phyloP scores from a whole-genome alignment of 2,113 vertebrate species.

The Pelecanoides urinatrix region DNA sequence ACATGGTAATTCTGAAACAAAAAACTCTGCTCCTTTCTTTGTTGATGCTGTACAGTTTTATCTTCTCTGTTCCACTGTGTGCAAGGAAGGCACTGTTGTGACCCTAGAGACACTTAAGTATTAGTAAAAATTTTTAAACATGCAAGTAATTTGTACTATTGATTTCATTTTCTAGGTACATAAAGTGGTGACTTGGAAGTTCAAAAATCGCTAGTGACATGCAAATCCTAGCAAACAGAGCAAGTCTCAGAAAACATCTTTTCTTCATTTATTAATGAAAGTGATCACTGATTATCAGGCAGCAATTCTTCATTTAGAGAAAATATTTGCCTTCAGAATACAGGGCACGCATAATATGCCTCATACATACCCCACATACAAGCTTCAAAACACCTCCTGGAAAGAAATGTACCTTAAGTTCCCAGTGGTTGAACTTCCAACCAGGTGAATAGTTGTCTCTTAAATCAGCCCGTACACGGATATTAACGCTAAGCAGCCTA shows the following conservation, averaged over 20 bases:
- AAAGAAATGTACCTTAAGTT: slow-evolving; percentile 85
- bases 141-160: not conserved
- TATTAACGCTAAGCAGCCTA: slow-evolving; percentile 70
- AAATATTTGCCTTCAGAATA: not conserved
- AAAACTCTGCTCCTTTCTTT: not conserved
- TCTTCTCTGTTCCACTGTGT: not conserved
- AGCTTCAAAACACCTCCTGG: not conserved
- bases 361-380: accelerated
- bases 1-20: not conserved
- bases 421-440: slow-evolving; percentile 99
- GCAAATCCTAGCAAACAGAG: not conserved
- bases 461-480: slow-evolving; percentile 84
- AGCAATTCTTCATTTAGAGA: not conserved
- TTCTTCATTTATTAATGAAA: not conserved
- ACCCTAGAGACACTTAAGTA: not conserved
- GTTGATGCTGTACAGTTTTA: not conserved
- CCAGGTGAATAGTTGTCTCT: slow-evolving; percentile 98
- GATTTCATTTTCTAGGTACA: not conserved
- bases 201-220: not conserved
- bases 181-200: not conserved
- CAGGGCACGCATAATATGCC: not conserved
- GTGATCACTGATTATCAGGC: not conserved
- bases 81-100: not conserved
- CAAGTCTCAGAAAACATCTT: not conserved
- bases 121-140: not conserved